phyloP scores from a whole-genome alignment of 2,888 invertebrate genomes.

The Tetragonula carbonaria region DNA sequence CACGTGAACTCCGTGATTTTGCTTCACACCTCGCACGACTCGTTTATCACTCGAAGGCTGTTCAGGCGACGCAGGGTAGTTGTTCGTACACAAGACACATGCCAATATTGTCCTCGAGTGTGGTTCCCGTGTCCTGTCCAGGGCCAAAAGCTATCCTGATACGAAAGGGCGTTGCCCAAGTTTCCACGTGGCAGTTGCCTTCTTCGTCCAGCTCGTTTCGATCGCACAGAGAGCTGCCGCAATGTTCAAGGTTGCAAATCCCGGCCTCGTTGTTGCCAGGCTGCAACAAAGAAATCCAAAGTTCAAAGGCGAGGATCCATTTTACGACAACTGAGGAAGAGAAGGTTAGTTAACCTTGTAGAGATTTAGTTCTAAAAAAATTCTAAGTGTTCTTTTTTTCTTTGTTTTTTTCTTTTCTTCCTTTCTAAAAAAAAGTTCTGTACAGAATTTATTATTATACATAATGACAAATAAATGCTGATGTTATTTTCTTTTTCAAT shows the following conservation, averaged over 20 bases:
- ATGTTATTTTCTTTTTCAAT: too few relatives aligned
- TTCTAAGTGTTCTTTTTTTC: neutral
- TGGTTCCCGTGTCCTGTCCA: constrained; percentile 85
- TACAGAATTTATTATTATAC: too few relatives aligned
- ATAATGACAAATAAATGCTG: too few relatives aligned
- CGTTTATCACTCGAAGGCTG: constrained; percentile 12
- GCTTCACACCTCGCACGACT: neutral
- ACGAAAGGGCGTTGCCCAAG: constrained; percentile 90
- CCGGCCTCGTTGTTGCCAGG: constrained; percentile 86
- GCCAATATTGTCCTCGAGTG: constrained; percentile 92
- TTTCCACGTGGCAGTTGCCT: constrained; percentile 88
- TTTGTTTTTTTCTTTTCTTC: neutral
- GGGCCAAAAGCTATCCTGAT: constrained; percentile 92
- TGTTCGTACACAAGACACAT: constrained; percentile 91
- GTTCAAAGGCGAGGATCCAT: neutral
- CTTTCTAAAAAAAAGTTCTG: too few relatives aligned
- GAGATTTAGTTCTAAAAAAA: neutral
- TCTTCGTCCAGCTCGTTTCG: constrained; percentile 83
- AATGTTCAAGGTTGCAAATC: constrained; percentile 89
- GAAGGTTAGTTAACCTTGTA: neutral
- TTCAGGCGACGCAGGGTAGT: constrained; percentile 86
- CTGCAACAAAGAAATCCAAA: constrained; percentile 82
- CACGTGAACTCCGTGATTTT: neutral
- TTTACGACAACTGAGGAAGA: neutral
- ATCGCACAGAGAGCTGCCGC: constrained; percentile 86